Evolutionary conservation across 2,888 invertebrate genomes (phyloP), one percentile per base, ranked within the genome.

Genomic region (Xanthia togata): DNA sequence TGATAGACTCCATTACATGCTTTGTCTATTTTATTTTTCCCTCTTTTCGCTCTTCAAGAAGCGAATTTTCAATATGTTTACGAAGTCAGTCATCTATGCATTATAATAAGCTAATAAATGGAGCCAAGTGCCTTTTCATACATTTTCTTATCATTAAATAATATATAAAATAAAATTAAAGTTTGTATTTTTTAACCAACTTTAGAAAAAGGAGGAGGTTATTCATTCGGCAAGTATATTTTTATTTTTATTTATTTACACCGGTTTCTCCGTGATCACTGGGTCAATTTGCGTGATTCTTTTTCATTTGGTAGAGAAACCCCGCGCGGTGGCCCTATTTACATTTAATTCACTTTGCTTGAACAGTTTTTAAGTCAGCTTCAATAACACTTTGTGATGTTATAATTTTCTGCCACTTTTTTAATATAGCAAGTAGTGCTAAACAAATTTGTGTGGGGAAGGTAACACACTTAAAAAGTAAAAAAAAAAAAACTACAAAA

Each of bases 131-230:
- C 17, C 35, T 35, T n/a, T 68, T 20, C 20, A n/a, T 35, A 17
- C n/a, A 35, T 53, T 31, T 23, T 35, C 6, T 9, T 5, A n/a
- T 35, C 0, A n/a, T 35, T 47, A 47, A 31, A 31, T 31, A 31
- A 67, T 47, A 20, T n/a, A 31, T 64, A 20, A 64, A 44, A 44
- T 53, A 55, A 69, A 69, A 69, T 60, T 69, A 69, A 60, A 69
- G 38, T 60, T 59, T 69, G 69, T 69, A 57, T 69, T 69, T 69
- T 69, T 69, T 69, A 35, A 68, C 55, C 55, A 68, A 68, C 35
- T 68, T 68, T n/a, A 68, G 68, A 68, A 68, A 68, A 68, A 68
- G 68, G 68, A 68, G 68, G 68, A 70, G 26, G 70, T 63, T 70
- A 72, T 35, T 65, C 35, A 65, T 72, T 72, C n/a, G 59, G 68